Evolutionary conservation across 2,888 invertebrate species (phyloP), one percentile per base, ranked within the genome.

Genomic region (Drosophila formosana): DNA sequence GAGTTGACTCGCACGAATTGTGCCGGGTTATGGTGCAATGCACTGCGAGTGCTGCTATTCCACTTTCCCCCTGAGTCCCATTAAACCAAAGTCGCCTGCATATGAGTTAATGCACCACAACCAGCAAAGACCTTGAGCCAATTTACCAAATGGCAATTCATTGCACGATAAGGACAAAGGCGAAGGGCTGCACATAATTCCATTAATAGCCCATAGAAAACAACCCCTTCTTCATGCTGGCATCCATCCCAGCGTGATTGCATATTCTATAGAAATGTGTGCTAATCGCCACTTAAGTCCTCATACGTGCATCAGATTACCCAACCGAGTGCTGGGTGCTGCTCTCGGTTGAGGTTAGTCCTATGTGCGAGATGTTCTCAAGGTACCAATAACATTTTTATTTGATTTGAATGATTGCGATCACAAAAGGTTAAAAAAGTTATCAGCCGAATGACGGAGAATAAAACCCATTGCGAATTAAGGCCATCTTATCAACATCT

Each of bases 261-360:
- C 47, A 49, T 58, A 49, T 49, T 25, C 43, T 47, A n/a, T 53
- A 56, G 23, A 18, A 60, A 32, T 61, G 30, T 61, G 61, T 46
- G 43, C 25, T 52, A 53, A 62, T 62, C 43, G 32, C 5, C 43
- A 46, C 43, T 52, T 53, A 51, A 51, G 60, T 45, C 25, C 32
- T 45, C 13, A 9, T 32, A 51, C 60, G 60, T 62, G 61, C 43
- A 62, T 62, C 53, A 46, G 61, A 51, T 61, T 32, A 52, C 0
- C 25, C 32, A 52, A 1, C 26, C 26, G 34, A 51, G 32, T 26
- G 13, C 13, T 51, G 3, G 51, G 11, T 49, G n/a, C 9, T 51
- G 3, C 9, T 5, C 58, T 43, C 23, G 13, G 51, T 43, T 50
- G 41, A 9, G 60, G 23, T 50, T 61, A 26, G 45, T 34, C 60